Evolutionary conservation across 2,113 vertebrate species (phyloP).

Genomic region (Chionomys nivalis): DNA sequence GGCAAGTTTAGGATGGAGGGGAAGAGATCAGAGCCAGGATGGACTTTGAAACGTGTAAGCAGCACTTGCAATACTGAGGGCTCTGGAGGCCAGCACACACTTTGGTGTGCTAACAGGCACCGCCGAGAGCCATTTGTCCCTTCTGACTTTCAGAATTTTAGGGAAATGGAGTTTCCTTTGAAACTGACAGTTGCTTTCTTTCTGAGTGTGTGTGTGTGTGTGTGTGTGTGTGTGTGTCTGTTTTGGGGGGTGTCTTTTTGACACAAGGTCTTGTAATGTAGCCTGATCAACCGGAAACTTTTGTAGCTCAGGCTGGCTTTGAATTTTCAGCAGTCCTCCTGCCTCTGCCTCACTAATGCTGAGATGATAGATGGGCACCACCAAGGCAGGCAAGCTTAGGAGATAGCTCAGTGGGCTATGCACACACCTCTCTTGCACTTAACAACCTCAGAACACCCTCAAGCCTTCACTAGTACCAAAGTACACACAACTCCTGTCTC

Average conservation of each 20-base stretch:
- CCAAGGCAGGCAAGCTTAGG: background rate
- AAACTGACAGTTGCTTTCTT: background rate
- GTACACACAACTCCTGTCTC: background rate
- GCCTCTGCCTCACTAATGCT: background rate
- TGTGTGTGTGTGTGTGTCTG: background rate
- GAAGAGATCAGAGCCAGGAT: too few species aligned
- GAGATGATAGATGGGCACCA: background rate
- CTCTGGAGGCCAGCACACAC: background rate
- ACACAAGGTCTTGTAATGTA: background rate
- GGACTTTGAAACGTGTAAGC: background rate
- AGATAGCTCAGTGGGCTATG: background rate
- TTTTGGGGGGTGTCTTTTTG: background rate
- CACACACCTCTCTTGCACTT: background rate
- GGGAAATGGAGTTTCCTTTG: background rate
- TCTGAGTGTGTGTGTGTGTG: background rate
- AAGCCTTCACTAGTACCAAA: background rate
- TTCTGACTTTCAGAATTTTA: background rate
- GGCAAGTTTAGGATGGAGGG: background rate
- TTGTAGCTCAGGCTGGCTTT: background rate
- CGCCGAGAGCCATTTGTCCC: background rate
- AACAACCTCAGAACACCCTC: background rate
- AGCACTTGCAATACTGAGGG: background rate
- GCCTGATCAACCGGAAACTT: background rate
- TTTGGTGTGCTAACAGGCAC: background rate
- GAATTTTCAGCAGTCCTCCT: background rate